phyloP scores from a whole-genome alignment of 2,113 vertebrate species.

The Microcebus murinus region DNA sequence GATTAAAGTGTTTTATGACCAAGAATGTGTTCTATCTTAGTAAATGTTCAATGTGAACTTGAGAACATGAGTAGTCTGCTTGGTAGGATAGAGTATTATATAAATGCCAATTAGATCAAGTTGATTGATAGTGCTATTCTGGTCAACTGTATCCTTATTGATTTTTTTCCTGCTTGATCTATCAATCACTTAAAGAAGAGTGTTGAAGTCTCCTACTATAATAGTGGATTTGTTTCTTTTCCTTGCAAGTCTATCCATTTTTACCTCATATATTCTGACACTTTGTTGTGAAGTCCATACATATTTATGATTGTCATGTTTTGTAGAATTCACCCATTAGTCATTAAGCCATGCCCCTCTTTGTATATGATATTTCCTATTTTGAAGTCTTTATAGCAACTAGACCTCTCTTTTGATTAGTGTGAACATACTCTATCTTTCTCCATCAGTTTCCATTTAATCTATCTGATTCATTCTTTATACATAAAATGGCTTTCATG shows the following conservation, averaged over 20 bases:
- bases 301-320: not conserved
- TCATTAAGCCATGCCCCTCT: not conserved
- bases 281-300: not conserved
- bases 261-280: not conserved
- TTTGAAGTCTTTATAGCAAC: not conserved
- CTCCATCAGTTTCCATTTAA: not conserved
- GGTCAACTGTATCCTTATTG: not conserved
- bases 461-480: not conserved
- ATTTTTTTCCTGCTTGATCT: not conserved
- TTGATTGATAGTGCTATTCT: not conserved
- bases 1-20: not conserved
- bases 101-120: not conserved
- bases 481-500: not conserved
- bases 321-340: not conserved
- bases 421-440: not conserved
- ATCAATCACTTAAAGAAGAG: not conserved
- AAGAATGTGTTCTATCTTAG: not conserved
- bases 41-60: not conserved
- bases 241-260: not conserved
- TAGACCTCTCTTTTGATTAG: not conserved
- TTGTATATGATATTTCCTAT: not conserved
- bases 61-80: not conserved
- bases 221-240: not conserved
- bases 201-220: not conserved
- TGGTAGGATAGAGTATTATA: not conserved